Base-by-base conservation (phyloP, 1,140 invertebrate species). In the Drosophila ananassae region DNA sequence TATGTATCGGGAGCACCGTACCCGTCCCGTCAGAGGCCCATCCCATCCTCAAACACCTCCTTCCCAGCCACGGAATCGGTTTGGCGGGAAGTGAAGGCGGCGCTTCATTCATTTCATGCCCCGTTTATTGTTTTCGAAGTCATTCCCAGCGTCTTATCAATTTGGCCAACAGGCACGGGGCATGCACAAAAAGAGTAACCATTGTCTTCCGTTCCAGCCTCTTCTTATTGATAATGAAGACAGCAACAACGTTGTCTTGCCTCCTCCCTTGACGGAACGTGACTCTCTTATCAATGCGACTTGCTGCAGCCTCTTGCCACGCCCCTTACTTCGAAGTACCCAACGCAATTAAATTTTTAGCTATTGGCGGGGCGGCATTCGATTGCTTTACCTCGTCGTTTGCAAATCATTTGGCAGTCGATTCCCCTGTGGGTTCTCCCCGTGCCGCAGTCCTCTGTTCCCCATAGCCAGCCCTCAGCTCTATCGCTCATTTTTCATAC, bases 71-170 rank as follows among this genome's bases (percentile, higher is more conserved):
- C 55, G 44, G 62, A 83, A 79, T 83, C 54, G 76, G 56, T 60
- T 59, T 25, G 68, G 62, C 44, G 69, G 25, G 25, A 28, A 44
- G 50, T 67, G 76, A 55, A 75, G 69, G 77, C 44, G 68, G 62
- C 53, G 69, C 55, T 76, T 83, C 69, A 76, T 73, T 76, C 75
- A 66, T 77, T 89, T 83, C 79, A 87, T 89, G 79, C 79, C 76
- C 83, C 83, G 83, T 89, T 89, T 89, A 89, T 89, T 89, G 83
- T 89, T 89, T 85, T 89, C 61, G 63, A 77, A 89, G 83, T 77
- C 76, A 79, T 89, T 89, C 89, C 77, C 76, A 76, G 84, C 83
- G 77, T 89, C 84, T 89, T 89, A 89, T 89, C 84, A 89, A 89
- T 89, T 89, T 83, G 77, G 69, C 84, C 89, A 67, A 54, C 51